Percentiles rank a stretch among this genome's conserved stretches.
Conservation (phyloP, 2,888 invertebrate genomes). For the Sussaba pulchella region DNA sequence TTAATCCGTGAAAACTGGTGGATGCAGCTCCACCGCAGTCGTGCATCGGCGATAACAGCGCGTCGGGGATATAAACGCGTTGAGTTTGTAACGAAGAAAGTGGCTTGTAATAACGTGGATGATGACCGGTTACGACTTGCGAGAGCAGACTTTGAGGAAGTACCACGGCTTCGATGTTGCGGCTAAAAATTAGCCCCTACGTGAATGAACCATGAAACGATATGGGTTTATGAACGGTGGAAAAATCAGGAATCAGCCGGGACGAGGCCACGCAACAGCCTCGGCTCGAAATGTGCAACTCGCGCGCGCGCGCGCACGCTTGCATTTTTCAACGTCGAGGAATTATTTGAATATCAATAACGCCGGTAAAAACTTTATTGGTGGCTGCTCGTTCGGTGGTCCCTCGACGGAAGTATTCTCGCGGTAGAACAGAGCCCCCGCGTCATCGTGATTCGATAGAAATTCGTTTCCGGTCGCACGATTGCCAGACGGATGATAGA, state of each 20-base stretch:
- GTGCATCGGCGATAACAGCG: constrained; percentile 1
- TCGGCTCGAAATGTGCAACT: too few relatives aligned
- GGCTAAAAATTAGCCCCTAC: too few relatives aligned
- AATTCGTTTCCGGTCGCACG: neutral
- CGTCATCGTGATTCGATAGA: neutral
- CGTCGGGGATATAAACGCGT: too few relatives aligned
- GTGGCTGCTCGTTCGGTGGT: neutral
- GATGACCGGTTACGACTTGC: constrained; percentile 19
- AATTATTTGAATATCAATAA: constrained; percentile 19
- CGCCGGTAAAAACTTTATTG: neutral
- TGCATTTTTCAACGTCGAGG: neutral
- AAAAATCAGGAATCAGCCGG: constrained; percentile 12
- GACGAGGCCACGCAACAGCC: too few relatives aligned
- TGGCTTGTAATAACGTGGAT: constrained; percentile 37
- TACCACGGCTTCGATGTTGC: constrained; percentile 22
- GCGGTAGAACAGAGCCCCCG: too few relatives aligned
- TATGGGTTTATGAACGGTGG: neutral
- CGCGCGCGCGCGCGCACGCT: too few relatives aligned
- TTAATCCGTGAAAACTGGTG: too few relatives aligned
- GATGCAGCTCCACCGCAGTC: too few relatives aligned
- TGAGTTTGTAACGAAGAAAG: constrained; percentile 33
- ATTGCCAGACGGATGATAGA: too few relatives aligned
- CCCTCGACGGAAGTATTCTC: too few relatives aligned
- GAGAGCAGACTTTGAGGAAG: constrained; percentile 23
- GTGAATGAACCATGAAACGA: constrained; percentile 21